Evolutionary conservation across 2,888 invertebrate genomes (phyloP).

Genomic region (Sympetrum striolatum): DNA sequence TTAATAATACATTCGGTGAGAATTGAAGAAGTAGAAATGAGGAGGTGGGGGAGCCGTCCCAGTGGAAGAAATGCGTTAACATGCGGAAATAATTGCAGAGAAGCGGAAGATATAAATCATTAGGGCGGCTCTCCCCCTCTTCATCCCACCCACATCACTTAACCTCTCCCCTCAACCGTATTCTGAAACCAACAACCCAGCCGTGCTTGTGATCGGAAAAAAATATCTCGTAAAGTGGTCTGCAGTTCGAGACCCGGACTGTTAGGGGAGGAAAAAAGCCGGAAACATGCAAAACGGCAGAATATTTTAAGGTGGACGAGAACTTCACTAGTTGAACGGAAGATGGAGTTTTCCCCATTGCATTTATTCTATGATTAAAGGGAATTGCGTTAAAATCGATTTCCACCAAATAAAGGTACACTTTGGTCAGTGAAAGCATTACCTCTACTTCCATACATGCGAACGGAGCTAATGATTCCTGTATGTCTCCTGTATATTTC

Average conservation of each 20-base stretch:
- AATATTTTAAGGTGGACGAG: background rate
- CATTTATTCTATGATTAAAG: too few relatives aligned
- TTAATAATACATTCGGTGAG: slow-evolving; percentile 38
- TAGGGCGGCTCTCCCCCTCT: background rate
- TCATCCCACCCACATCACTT: slow-evolving; percentile 22
- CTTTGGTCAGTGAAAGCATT: too few relatives aligned
- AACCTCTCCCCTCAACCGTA: slow-evolving; percentile 38
- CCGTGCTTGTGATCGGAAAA: slow-evolving; percentile 36
- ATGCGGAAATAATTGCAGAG: slow-evolving; percentile 41
- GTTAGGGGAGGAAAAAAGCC: background rate
- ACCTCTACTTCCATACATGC: too few relatives aligned
- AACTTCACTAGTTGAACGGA: background rate
- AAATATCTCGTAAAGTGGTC: background rate
- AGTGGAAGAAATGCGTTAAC: slow-evolving; percentile 43
- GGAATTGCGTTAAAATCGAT: too few relatives aligned
- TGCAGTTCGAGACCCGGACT: background rate
- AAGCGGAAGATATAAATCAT: slow-evolving; percentile 39
- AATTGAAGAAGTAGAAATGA: slow-evolving; percentile 16
- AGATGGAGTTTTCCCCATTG: too few relatives aligned
- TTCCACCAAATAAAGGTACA: too few relatives aligned
- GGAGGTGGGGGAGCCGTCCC: slow-evolving; percentile 18
- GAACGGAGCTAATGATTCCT: too few relatives aligned
- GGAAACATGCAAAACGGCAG: background rate
- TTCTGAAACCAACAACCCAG: slow-evolving; percentile 36
- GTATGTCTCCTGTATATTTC: too few relatives aligned